Percentiles rank a stretch among this genome's conserved stretches.
These are phyloP conservation scores for Diphyllodes magnificus DNA, from an alignment of 2,113 vertebrate genomes.

Conservation along the genomic window DNA sequence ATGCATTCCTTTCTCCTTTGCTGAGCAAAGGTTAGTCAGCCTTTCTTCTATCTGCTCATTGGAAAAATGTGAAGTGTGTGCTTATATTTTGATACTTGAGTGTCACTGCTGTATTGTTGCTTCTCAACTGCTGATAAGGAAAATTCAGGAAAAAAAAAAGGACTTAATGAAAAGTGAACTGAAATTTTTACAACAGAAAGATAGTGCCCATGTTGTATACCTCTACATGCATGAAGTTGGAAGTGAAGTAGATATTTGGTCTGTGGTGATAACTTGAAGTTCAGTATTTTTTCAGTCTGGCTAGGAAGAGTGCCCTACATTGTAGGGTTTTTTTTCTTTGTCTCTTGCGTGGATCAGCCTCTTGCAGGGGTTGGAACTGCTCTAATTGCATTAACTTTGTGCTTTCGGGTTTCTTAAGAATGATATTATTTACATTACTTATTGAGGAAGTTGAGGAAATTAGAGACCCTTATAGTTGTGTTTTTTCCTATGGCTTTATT, in stretches of 20 bases:
- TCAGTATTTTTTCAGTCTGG: neutral
- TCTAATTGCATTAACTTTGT: neutral
- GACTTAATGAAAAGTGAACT: neutral
- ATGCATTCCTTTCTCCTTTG: conserved; percentile 93
- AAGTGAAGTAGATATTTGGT: neutral
- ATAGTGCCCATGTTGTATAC: neutral
- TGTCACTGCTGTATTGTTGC: neutral
- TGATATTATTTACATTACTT: neutral
- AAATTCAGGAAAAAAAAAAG: neutral
- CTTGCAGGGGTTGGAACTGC: neutral
- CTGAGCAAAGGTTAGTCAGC: conserved; percentile 87
- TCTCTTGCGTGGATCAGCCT: neutral
- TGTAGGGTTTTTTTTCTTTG: neutral
- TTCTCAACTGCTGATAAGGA: neutral
- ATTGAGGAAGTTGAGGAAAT: neutral
- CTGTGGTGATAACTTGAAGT: neutral
- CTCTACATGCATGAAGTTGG: neutral
- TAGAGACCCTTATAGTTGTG: neutral
- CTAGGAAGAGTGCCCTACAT: neutral
- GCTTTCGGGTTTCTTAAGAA: neutral
- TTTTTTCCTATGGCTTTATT: neutral
- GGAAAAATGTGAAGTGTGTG: neutral
- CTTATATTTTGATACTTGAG: neutral
- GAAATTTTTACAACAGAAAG: neutral
- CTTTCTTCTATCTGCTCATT: neutral